These are phyloP conservation scores for Cromileptes altivelis DNA, from an alignment of 2,113 vertebrate genomes.

Conservation along the genomic window DNA sequence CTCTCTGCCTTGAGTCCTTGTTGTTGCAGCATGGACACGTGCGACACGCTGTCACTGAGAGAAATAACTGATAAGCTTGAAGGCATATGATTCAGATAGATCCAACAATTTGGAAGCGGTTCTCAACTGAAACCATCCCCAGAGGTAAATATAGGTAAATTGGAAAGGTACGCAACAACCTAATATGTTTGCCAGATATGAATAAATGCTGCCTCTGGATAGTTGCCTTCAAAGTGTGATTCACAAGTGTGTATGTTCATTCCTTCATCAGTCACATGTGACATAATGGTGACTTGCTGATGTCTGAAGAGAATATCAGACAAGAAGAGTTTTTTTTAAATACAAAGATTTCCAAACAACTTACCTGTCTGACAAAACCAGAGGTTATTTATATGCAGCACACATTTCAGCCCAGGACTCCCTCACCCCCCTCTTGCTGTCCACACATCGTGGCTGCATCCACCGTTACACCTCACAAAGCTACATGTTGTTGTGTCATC, in stretches of 20 bases:
- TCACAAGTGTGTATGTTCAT: not conserved
- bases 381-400: no score
- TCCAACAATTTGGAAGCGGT: no score
- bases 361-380: no score
- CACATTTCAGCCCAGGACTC: no score
- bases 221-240: slow-evolving; percentile 8
- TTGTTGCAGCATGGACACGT: no score
- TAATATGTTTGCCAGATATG: not conserved
- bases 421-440: no score
- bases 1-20: no score
- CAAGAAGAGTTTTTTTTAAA: not conserved
- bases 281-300: not conserved
- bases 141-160: not conserved
- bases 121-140: no score
- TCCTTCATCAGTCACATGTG: not conserved
- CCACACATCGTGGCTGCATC: not conserved
- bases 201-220: not conserved
- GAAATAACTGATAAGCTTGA: no score
- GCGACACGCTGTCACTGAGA: no score
- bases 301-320: not conserved
- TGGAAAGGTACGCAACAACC: not conserved
- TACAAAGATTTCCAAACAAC: not conserved
- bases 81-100: no score
- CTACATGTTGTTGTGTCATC: slow-evolving; percentile 16
- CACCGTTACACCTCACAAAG: slow-evolving; percentile 9